These are phyloP conservation scores for Rhyzopertha dominica DNA, from an alignment of 1,140 invertebrate species.

Conservation along the genomic window DNA sequence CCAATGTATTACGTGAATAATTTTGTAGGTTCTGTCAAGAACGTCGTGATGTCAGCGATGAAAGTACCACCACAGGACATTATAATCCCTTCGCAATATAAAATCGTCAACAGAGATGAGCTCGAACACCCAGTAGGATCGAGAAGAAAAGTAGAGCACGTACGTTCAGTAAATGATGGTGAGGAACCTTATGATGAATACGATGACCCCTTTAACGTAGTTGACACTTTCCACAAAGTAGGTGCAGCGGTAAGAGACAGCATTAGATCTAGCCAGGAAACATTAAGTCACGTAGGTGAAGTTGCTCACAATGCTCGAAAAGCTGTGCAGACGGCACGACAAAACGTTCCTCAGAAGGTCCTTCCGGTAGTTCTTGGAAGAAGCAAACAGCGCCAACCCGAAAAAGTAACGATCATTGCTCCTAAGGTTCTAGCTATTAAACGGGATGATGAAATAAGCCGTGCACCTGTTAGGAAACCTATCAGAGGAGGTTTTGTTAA, in stretches of 20 bases:
- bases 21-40: conserved; percentile 33
- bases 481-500: conserved; percentile 24
- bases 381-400: too few species aligned
- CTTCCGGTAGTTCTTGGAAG: too few species aligned
- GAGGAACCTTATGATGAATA: not conserved
- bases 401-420: too few species aligned
- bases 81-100: conserved; percentile 37
- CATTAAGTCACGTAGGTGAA: conserved; percentile 28
- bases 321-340: conserved; percentile 18
- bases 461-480: too few species aligned
- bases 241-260: conserved; percentile 28
- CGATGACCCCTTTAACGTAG: conserved; percentile 3
- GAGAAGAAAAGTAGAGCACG: conserved; percentile 3
- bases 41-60: conserved; percentile 32
- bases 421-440: too few species aligned
- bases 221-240: conserved; percentile 25
- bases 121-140: not conserved
- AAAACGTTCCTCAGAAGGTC: conserved; percentile 24
- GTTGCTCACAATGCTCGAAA: conserved; percentile 32
- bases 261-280: conserved; percentile 31
- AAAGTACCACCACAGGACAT: conserved; percentile 38
- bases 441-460: too few species aligned
- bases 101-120: conserved; percentile 25
- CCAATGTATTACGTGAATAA: conserved; percentile 39
- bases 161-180: conserved; percentile 2